Base-by-base conservation (phyloP, 2,888 invertebrate genomes). In the Unio pictorum region DNA sequence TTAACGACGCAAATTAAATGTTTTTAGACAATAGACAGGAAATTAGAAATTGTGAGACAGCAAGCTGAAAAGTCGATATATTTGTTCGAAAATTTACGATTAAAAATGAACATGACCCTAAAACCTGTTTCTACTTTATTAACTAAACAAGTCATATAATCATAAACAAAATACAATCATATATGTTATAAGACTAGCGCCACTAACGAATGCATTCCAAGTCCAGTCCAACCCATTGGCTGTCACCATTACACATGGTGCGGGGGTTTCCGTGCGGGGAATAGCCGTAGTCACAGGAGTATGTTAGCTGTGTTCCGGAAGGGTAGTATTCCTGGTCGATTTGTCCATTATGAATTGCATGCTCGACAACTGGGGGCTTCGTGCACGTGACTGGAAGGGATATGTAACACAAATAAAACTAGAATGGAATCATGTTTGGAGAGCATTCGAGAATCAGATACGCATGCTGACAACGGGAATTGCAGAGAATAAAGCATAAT, bases 181-280 rank as follows among this genome's bases (percentile, higher is more conserved):
- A 30, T 8, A 1, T 61, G 61, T 20, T 55, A 55, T 54, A 60
- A 60, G 55, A 60, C 23, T 28, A n/a, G 56, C n/a, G 54, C 23
- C 45, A 93, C 93, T 93, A 91, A 94, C 98, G 96, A 93, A 96
- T 95, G 89, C 99, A 99, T 73, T 95, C 94, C 83, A 99, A 95
- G 84, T 98, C 96, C 2, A 98, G 98, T 2, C 99, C 99, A 86
- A 96, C 97, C 99, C 99, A 99, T 79, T 95, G 95, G 1, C 98
- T 97, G 0, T 91, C 91, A 8, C 93, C 94, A 81, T 98, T 91
- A 89, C 99, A 99, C 91, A 97, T 98, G 64, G 98, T 97, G 60
- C 95, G 92, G 2, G 95, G 95, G 90, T 97, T 95, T 0, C 98
- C 98, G 86, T 95, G 95, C 75, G 96, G 95, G 72, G 95, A 94